Conservation (phyloP, 2,113 vertebrate genomes). For the Entelurus aequoreus region DNA sequence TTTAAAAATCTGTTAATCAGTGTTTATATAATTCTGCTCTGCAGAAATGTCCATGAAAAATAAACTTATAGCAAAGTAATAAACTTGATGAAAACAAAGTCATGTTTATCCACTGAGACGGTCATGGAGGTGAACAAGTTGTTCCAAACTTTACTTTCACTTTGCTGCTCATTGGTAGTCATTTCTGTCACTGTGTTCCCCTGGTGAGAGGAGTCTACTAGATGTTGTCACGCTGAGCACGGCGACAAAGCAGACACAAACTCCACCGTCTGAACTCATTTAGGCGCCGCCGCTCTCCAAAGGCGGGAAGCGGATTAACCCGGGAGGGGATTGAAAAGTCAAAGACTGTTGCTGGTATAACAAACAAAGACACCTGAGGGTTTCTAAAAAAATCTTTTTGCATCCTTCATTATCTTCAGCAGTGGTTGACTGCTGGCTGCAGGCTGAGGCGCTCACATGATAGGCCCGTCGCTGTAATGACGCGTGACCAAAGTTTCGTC, state of each 20-base stretch:
- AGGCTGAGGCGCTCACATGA: slow-evolving; percentile 34
- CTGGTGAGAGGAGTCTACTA: slow-evolving; percentile 22
- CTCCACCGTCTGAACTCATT: slow-evolving; percentile 35
- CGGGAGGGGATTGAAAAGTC: slow-evolving; percentile 5
- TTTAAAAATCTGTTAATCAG: too few relatives aligned
- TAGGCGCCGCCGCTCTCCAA: slow-evolving; percentile 44
- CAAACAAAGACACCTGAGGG: slow-evolving; percentile 12
- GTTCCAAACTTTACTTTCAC: slow-evolving; percentile 22
- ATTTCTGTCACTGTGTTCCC: background rate
- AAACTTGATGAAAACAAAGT: too few relatives aligned
- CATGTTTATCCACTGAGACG: too few relatives aligned
- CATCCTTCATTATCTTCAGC: slow-evolving; percentile 41
- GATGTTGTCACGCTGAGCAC: slow-evolving; percentile 42
- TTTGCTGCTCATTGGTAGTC: slow-evolving; percentile 49
- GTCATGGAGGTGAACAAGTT: too few relatives aligned
- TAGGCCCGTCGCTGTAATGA: slow-evolving; percentile 65
- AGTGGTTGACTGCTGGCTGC: slow-evolving; percentile 41
- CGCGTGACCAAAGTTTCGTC: slow-evolving; percentile 64
- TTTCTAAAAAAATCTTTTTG: slow-evolving; percentile 31
- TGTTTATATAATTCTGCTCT: too few relatives aligned
- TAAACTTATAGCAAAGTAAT: too few relatives aligned
- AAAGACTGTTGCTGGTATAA: background rate
- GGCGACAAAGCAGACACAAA: slow-evolving; percentile 24
- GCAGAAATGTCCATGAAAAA: too few relatives aligned
- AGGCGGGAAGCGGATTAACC: slow-evolving; percentile 40